These are phyloP conservation scores for Acomys russatus DNA, from an alignment of 2,797 vertebrate genomes.

Conservation along the genomic window DNA sequence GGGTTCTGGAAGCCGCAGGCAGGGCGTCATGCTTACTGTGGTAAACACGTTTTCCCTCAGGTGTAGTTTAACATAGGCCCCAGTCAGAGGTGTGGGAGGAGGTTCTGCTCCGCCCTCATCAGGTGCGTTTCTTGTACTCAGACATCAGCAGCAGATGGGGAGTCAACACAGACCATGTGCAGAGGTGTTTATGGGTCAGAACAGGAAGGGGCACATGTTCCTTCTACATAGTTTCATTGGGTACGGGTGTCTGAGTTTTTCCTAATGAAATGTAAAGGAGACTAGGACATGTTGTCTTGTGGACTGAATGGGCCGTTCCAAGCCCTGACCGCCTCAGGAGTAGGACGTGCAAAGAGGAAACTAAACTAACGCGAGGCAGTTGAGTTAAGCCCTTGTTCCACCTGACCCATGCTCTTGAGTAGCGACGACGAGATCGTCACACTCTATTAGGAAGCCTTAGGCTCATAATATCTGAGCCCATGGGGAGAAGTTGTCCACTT, in stretches of 20 bases:
- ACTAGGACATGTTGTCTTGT: not conserved
- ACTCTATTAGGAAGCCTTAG: too few species aligned
- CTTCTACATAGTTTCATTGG: not conserved
- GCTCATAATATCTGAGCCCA: not conserved
- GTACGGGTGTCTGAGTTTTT: not conserved
- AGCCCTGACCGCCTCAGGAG: not conserved
- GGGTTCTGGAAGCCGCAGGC: not conserved
- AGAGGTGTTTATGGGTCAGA: not conserved
- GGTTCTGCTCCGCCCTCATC: not conserved
- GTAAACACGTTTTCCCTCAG: conserved; percentile 14
- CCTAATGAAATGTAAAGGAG: not conserved
- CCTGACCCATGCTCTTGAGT: not conserved
- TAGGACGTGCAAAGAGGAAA: not conserved
- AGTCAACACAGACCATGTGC: not conserved
- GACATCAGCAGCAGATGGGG: not conserved
- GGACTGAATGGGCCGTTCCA: not conserved
- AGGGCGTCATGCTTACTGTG: not conserved
- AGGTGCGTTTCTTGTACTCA: not conserved
- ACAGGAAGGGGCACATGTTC: not conserved
- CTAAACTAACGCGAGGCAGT: not conserved
- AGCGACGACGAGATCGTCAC: not conserved
- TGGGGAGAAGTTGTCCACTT: not conserved
- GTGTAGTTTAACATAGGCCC: not conserved
- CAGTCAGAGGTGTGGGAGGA: not conserved
- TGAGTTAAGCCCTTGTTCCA: not conserved